Evolutionary conservation across 2,113 vertebrate genomes (phyloP).

Genomic region (Thamnophis sirtalis): DNA sequence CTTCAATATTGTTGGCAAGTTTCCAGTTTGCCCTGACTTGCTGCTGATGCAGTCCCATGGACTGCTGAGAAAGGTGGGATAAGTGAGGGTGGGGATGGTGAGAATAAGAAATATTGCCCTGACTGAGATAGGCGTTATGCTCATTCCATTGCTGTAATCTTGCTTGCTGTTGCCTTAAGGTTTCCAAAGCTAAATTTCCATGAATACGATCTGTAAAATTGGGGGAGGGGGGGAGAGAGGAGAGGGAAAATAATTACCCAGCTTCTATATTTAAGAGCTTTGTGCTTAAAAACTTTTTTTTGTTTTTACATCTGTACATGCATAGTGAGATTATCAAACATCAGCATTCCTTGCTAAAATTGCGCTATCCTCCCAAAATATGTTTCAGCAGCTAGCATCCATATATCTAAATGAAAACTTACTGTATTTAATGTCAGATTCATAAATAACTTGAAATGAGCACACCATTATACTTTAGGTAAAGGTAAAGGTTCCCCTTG

Average conservation of each 20-base stretch:
- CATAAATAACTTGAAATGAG: background rate
- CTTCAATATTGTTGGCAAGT: conserved; percentile 79
- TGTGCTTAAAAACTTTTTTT: conserved; percentile 40
- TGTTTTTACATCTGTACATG: background rate
- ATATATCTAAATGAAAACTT: background rate
- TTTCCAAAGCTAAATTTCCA: conserved; percentile 83
- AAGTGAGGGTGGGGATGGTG: conserved; percentile 84
- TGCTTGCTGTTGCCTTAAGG: conserved; percentile 84
- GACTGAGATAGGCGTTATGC: conserved; percentile 82
- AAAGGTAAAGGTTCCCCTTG: too few relatives aligned
- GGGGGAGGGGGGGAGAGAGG: background rate
- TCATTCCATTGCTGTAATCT: conserved; percentile 93
- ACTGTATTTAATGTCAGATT: background rate
- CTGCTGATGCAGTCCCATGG: conserved; percentile 84
- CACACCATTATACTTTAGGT: background rate
- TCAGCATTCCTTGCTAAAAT: background rate
- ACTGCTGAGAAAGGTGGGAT: conserved; percentile 84
- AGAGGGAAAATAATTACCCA: conserved; percentile 18
- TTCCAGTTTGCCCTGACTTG: conserved; percentile 89
- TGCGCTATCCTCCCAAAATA: background rate
- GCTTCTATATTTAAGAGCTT: conserved; percentile 42
- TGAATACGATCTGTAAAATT: conserved; percentile 78
- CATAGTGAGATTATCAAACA: background rate
- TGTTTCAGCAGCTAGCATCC: background rate
- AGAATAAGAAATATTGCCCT: conserved; percentile 81